A percentile compares a stretch with the other conserved stretches of the same genome.
These are phyloP conservation scores for Zaprionus gabonicus DNA, from an alignment of 1,140 invertebrate species.

Conservation along the genomic window DNA sequence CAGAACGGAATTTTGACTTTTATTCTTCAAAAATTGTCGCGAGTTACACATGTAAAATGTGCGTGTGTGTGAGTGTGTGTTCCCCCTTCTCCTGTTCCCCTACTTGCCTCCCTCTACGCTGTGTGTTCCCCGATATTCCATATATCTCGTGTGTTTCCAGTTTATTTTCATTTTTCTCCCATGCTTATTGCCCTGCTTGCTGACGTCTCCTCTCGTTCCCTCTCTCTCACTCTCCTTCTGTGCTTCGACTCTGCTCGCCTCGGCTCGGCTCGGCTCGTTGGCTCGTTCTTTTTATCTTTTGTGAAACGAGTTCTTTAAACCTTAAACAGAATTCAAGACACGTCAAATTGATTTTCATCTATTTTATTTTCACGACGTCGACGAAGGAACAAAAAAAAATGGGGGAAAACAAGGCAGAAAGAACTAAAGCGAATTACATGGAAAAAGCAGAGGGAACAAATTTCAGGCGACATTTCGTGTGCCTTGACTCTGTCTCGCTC, in stretches of 20 bases:
- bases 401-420: conserved; percentile 29
- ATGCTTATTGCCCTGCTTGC: conserved; percentile 11
- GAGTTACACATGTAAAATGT: background rate
- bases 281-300: conserved; percentile 52
- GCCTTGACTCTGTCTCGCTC: conserved; percentile 1
- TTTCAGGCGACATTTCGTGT: conserved; percentile 53
- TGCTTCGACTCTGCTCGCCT: background rate
- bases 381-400: conserved; percentile 20
- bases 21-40: conserved; percentile 10
- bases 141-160: conserved; percentile 1
- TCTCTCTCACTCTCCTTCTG: background rate
- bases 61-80: background rate
- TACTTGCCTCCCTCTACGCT: background rate
- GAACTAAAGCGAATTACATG: conserved; percentile 64
- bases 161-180: conserved; percentile 9
- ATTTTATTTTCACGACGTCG: conserved; percentile 70
- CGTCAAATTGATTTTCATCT: conserved; percentile 82
- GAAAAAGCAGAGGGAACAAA: conserved; percentile 57
- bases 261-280: conserved; percentile 1
- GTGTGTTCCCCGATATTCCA: background rate
- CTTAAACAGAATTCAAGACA: conserved; percentile 77
- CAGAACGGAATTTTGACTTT: conserved; percentile 3
- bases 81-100: too few species aligned
- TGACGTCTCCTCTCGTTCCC: background rate
- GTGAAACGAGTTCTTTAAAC: conserved; percentile 79